Evolutionary conservation across 2,797 vertebrate genomes (phyloP).

Genomic region (Tapirus indicus): DNA sequence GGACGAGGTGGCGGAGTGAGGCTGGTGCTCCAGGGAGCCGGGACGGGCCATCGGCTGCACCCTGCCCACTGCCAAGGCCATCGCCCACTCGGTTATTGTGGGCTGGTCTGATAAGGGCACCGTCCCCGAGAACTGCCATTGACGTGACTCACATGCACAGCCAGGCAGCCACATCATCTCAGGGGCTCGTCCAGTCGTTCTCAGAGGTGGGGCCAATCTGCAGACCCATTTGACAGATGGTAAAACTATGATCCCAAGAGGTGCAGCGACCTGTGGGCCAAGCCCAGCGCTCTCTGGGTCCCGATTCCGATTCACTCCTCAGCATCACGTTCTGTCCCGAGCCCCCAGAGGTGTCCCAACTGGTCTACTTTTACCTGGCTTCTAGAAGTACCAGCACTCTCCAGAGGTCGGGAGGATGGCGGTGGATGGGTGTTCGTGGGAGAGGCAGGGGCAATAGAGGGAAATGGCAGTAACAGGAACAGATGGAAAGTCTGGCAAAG

Average conservation of each 20-base stretch:
- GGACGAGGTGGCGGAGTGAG: not conserved
- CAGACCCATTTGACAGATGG: not conserved
- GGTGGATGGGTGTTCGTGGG: accelerated
- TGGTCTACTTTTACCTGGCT: not conserved
- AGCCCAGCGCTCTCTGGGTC: not conserved
- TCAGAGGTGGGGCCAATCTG: accelerated
- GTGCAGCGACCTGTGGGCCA: accelerated
- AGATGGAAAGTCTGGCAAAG: too few relatives aligned
- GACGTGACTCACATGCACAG: accelerated
- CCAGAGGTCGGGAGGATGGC: not conserved
- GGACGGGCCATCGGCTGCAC: not conserved
- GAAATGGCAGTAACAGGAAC: not conserved
- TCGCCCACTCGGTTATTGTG: accelerated
- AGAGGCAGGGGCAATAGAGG: not conserved
- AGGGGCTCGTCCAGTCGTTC: not conserved
- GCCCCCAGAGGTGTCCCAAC: not conserved
- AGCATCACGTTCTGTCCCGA: accelerated
- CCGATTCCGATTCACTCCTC: not conserved
- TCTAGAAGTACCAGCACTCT: not conserved
- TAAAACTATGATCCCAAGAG: accelerated
- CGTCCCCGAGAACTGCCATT: accelerated
- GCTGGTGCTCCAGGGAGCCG: not conserved
- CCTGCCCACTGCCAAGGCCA: not conserved
- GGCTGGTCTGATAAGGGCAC: not conserved
- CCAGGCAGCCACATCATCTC: accelerated